phyloP scores from a whole-genome alignment of 2,797 vertebrate genomes.

The Microctenopoma stevenorrisi region DNA sequence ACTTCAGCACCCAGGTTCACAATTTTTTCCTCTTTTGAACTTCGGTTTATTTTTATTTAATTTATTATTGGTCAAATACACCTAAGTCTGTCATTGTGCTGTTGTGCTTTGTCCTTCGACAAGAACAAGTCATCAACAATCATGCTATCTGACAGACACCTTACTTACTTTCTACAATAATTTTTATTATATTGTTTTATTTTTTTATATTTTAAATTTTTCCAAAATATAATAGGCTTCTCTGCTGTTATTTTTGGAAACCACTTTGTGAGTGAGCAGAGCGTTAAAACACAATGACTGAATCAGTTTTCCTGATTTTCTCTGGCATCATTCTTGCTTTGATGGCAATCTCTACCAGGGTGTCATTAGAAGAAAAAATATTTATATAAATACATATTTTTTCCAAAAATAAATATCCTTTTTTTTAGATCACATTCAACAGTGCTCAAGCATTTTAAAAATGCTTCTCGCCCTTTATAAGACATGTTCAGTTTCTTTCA shows the following conservation, averaged over 20 bases:
- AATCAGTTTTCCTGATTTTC: conserved; percentile 1
- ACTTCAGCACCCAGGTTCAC: neutral
- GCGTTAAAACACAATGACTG: neutral
- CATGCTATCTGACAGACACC: neutral
- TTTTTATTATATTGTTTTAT: too few species aligned
- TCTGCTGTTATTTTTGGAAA: conserved; percentile 4
- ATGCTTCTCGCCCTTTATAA: neutral
- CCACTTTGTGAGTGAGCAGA: conserved; percentile 19
- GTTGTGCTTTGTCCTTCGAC: neutral
- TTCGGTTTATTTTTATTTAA: neutral
- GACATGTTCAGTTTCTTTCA: neutral
- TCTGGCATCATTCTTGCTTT: conserved; percentile 17
- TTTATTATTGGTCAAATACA: neutral
- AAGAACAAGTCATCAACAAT: conserved; percentile 1
- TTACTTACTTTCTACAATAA: neutral
- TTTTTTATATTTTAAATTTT: conserved; percentile 8
- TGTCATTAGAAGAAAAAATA: neutral
- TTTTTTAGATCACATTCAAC: neutral
- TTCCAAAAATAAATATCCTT: conserved; percentile 27
- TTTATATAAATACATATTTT: neutral
- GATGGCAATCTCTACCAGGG: conserved; percentile 1
- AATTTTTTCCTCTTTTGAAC: neutral
- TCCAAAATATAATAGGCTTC: neutral
- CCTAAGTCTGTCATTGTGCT: neutral
- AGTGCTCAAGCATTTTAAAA: neutral